These are phyloP conservation scores for Pelodiscus sinensis DNA, from an alignment of 2,113 vertebrate genomes.

Conservation along the genomic window DNA sequence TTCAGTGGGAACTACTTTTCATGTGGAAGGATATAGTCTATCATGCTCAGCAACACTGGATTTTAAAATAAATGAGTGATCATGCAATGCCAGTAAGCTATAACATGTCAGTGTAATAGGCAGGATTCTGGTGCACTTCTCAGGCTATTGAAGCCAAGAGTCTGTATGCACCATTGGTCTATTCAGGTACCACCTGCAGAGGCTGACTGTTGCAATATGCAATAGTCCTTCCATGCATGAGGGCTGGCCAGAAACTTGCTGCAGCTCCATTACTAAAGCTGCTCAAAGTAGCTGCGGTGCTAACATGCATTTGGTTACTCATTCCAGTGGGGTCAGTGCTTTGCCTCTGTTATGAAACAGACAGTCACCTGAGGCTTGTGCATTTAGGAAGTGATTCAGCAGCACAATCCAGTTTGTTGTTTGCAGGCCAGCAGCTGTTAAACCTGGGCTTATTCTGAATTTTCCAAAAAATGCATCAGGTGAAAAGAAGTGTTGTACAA, in stretches of 20 bases:
- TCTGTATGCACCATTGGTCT: neutral
- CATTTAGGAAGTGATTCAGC: neutral
- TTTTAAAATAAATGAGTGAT: neutral
- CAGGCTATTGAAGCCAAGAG: neutral
- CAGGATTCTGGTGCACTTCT: neutral
- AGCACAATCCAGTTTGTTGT: neutral
- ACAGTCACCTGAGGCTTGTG: neutral
- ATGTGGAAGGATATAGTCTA: neutral
- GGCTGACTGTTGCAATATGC: neutral
- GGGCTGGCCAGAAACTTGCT: neutral
- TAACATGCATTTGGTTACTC: neutral
- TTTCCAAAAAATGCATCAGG: neutral
- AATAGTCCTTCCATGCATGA: neutral
- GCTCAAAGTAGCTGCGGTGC: neutral
- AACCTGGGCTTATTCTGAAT: neutral
- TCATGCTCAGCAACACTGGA: neutral
- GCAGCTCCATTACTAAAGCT: neutral
- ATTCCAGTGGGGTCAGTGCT: neutral
- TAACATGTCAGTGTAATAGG: neutral
- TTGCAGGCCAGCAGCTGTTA: neutral
- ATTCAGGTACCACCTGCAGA: neutral
- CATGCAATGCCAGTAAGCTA: neutral
- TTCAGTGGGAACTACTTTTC: neutral
- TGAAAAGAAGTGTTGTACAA: neutral
- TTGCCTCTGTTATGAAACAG: neutral